phyloP scores from a whole-genome alignment of 2,888 invertebrate genomes.

The Hofmannophila pseudospretella region DNA sequence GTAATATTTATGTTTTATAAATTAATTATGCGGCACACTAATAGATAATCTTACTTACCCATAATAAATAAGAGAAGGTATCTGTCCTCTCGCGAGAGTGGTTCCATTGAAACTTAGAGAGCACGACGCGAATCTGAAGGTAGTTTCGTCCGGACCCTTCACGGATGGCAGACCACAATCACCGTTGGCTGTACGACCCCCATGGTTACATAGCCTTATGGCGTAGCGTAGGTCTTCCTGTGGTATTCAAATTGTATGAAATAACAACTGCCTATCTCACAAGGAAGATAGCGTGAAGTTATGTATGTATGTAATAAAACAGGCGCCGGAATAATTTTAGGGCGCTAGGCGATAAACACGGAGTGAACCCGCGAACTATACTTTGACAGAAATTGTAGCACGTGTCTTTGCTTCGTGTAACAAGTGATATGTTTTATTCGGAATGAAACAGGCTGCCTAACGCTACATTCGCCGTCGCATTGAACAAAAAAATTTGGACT shows the following conservation, averaged over 20 bases:
- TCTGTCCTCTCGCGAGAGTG: constrained; percentile 94
- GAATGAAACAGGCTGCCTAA: too few species aligned
- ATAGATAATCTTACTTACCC: constrained; percentile 66
- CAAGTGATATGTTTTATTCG: too few species aligned
- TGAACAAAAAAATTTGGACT: too few species aligned
- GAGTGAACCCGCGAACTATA: too few species aligned
- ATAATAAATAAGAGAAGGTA: constrained; percentile 94
- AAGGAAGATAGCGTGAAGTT: neutral
- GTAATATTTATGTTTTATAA: neutral
- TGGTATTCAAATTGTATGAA: neutral
- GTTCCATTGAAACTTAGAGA: constrained; percentile 98
- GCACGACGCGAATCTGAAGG: constrained; percentile 93
- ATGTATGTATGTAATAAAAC: too few species aligned
- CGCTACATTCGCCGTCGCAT: too few species aligned
- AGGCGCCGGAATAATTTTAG: neutral
- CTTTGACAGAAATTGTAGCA: too few species aligned
- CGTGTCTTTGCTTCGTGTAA: too few species aligned
- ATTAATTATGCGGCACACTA: too few species aligned
- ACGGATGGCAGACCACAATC: constrained; percentile 93
- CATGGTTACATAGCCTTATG: constrained; percentile 90
- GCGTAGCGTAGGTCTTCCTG: constrained; percentile 94
- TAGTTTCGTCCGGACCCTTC: constrained; percentile 94
- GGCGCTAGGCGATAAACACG: too few species aligned
- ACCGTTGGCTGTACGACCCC: constrained; percentile 95
- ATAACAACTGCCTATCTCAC: neutral